Conservation (phyloP, 2,797 vertebrate species). For the Pagetopsis macropterus region DNA sequence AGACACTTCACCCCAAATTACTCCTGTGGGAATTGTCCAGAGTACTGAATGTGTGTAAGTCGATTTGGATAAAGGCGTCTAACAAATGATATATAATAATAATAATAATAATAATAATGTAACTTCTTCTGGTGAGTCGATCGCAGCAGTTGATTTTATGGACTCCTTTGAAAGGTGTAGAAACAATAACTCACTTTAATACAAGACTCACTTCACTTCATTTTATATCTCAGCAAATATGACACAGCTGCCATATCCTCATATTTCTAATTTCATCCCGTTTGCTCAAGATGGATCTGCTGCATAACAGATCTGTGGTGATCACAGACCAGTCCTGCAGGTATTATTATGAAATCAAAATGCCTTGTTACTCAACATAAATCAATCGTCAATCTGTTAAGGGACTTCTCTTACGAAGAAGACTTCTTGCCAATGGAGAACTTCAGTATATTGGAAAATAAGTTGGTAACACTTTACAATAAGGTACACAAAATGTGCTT, state of each 20-base stretch:
- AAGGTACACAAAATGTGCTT: too few species aligned
- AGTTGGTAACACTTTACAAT: too few species aligned
- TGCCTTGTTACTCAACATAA: background rate
- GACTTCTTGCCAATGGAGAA: too few species aligned
- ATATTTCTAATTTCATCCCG: background rate
- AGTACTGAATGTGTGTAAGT: too few species aligned
- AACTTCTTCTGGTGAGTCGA: background rate
- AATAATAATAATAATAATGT: too few species aligned
- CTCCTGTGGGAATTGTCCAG: too few species aligned
- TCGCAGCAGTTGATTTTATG: constrained; percentile 13
- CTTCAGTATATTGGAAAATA: background rate
- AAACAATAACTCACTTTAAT: constrained; percentile 8
- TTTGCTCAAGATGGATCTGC: background rate
- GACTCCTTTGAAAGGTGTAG: constrained; percentile 5
- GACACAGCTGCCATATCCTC: background rate
- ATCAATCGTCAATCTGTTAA: background rate
- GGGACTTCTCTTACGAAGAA: background rate
- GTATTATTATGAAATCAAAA: background rate
- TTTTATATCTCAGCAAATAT: background rate
- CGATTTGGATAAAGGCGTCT: too few species aligned
- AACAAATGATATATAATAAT: too few species aligned
- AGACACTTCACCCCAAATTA: too few species aligned
- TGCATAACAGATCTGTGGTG: background rate
- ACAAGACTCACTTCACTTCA: background rate
- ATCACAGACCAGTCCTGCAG: background rate